phyloP scores from a whole-genome alignment of 2,113 vertebrate genomes.

The Cichladusa arquata region DNA sequence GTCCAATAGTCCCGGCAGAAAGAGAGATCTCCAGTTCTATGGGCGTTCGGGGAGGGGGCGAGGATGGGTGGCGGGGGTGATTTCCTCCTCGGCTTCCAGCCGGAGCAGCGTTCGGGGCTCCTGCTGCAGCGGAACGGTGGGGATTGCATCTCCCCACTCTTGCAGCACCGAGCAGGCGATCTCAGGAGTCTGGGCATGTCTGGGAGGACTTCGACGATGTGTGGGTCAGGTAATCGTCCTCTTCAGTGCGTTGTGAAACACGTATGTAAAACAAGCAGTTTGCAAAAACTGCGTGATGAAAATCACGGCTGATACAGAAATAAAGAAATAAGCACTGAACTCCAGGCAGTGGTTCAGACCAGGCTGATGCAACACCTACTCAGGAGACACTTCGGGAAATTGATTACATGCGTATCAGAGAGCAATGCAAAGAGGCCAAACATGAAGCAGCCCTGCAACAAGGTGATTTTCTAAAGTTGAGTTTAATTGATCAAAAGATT shows the following conservation, averaged over 20 bases:
- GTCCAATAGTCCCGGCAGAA: not conserved
- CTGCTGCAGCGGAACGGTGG: not conserved
- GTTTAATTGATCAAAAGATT: not conserved
- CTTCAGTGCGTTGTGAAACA: not conserved
- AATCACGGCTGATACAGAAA: not conserved
- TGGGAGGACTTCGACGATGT: not conserved
- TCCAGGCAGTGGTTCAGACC: not conserved
- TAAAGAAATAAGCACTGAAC: not conserved
- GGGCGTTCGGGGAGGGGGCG: not conserved
- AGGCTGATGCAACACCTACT: not conserved
- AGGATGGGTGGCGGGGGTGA: accelerated
- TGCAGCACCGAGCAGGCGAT: not conserved
- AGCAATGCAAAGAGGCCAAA: not conserved
- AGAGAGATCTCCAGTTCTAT: not conserved
- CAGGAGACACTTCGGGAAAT: not conserved
- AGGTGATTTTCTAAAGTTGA: not conserved
- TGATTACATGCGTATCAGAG: not conserved
- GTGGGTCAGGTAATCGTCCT: not conserved
- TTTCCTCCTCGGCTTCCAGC: not conserved
- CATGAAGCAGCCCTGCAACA: not conserved
- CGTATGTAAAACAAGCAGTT: not conserved
- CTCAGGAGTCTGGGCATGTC: not conserved
- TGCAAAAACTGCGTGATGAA: not conserved
- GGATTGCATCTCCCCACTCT: accelerated
- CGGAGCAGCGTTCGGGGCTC: not conserved